Evolutionary conservation across 2,113 vertebrate species (phyloP), one percentile per base, ranked within the genome.

Genomic region (Holacanthus passer): DNA sequence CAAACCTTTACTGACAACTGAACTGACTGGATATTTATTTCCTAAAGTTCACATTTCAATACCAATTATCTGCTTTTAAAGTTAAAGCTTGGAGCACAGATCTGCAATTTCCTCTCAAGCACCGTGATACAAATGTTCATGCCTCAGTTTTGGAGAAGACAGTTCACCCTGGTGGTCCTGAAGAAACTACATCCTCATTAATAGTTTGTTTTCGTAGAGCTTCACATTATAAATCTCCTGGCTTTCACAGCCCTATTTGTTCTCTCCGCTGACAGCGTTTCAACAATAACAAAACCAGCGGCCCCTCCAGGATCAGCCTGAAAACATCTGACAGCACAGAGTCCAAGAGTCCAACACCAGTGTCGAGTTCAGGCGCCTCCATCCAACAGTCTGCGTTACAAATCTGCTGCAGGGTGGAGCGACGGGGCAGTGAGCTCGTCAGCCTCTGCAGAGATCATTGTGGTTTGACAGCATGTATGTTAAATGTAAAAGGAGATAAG

Each of bases 181-280:
- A 17, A 55, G 53, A 62, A 62, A 56, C 17, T 39, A 32, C 22
- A 3, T 63, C 66, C 48, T 64, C 9, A 29, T 62, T 69, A 66
- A 85, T 50, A 58, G 73, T 87, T 91, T 90, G 82, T 86, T 86
- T 89, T 73, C 78, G 76, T 62, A 76, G 35, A 41, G 50, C 59
- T 81, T 81, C 66, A 60, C 58, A 73, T 77, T 84, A 83, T 84
- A 82, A 78, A 70, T 84, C 74, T 85, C 45, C 24, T 73, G 77
- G 37, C 81, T 81, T 31, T 64, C 31, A 2, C 39, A 78, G 59
- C 76, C 67, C 55, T 27, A 59, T 83, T 59, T 70, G 62, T 85
- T 81, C 52, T 37, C 69, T 89, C 24, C 62, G 31, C 60, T 80
- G 62, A 73, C 63, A 76, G 52, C 3, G 27, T 66, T 86, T 81